Base-by-base conservation (phyloP, 2,797 vertebrate genomes). In the Eulemur albifrons region DNA sequence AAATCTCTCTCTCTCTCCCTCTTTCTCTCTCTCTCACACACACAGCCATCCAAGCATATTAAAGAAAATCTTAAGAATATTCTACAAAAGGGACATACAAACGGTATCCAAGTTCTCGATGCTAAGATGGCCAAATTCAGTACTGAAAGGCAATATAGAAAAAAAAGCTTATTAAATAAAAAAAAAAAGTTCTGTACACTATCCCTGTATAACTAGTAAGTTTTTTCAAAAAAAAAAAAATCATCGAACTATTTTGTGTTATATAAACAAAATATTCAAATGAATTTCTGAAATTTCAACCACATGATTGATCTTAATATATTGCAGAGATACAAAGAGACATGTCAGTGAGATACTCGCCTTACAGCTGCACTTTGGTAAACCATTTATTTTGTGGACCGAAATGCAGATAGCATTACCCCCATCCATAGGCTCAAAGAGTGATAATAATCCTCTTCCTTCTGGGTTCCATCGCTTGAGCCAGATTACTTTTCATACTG, bases 401-500 rank as follows among this genome's bases (percentile, higher is more conserved):
- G 86, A 96, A 94, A 97, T 94, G 79, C 93, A 98, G 96, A 95
- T 84, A 97, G 96, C 97, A 97, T 97, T 98, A 96, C 95, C 96
- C 97, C 98, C 96, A 98, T 98, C 85, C 97, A 97, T 92, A 98
- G 98, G 95, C 98, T 98, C 97, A 97, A 96, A 93, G 97, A 98
- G 88, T 97, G 97, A 97, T 97, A 98, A 98, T 98, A 98, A 98
- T 97, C 96, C 97, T 97, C 98, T 98, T 98, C 98, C 97, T 97
- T 98, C 98, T 98, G 98, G 96, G 97, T 98, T 97, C 98, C 96
- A 97, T 76, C 96, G 92, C 98, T 98, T 96, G 96, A 98, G 98
- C 98, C 98, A 98, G 98, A 98, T 98, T 98, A 98, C 97, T 98
- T 98, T 98, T 98, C 97, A 95, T 96, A 90, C 96, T 97, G 90